These are phyloP conservation scores for Euborellia annulipes DNA, from an alignment of 1,140 invertebrate genomes.

Conservation along the genomic window DNA sequence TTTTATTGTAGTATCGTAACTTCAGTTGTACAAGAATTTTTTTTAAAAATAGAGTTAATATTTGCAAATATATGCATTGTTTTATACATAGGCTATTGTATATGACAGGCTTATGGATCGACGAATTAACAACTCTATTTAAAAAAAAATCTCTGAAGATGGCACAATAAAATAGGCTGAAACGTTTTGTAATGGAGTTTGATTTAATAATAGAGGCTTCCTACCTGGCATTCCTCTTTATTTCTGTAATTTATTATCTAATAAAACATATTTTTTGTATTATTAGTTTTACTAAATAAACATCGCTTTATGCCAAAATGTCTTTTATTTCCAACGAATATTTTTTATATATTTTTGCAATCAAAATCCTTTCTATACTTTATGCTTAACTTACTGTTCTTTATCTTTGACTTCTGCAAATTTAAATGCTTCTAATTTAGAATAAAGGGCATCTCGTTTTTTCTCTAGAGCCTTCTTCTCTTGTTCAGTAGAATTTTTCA, in stretches of 20 bases:
- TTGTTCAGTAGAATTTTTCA: slow-evolving; percentile 49
- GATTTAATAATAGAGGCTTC: too few relatives aligned
- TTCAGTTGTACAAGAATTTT: too few relatives aligned
- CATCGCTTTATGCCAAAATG: not conserved
- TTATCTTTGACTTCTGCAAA: slow-evolving; percentile 62
- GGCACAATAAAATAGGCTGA: too few relatives aligned
- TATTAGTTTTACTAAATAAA: slow-evolving; percentile 5
- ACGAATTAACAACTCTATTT: too few relatives aligned
- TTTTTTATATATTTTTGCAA: not conserved
- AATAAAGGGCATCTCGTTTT: slow-evolving; percentile 43
- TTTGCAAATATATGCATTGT: too few relatives aligned
- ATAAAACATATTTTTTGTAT: too few relatives aligned
- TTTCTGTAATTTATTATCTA: not conserved
- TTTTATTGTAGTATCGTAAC: too few relatives aligned
- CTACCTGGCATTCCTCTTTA: not conserved
- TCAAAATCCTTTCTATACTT: not conserved
- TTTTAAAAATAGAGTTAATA: too few relatives aligned
- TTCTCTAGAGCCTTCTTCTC: slow-evolving; percentile 54
- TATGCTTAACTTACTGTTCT: slow-evolving; percentile 43
- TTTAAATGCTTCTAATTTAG: slow-evolving; percentile 55
- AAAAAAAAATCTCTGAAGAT: too few relatives aligned
- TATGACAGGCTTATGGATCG: too few relatives aligned
- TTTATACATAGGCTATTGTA: too few relatives aligned
- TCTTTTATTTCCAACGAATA: not conserved
- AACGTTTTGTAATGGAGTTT: too few relatives aligned